These are phyloP conservation scores for Paramuricea clavata DNA, from an alignment of 92 coral and sea anemone genomes.

Conservation along the genomic window DNA sequence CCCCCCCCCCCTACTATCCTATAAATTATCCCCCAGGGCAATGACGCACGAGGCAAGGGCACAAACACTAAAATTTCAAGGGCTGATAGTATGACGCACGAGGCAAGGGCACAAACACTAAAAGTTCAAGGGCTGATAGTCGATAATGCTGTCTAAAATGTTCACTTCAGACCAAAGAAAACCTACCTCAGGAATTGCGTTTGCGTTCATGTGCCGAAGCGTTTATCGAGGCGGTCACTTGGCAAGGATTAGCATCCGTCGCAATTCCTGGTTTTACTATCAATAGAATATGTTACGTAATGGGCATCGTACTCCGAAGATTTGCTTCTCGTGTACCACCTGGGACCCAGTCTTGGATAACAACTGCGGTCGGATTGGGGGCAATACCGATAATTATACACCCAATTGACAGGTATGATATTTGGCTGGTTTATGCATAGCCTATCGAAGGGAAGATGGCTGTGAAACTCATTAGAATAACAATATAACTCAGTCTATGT, in stretches of 20 bases:
- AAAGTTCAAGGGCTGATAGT: no score
- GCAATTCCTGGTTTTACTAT: conserved; percentile 96
- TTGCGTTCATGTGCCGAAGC: conserved; percentile 81
- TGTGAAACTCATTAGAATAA: no score
- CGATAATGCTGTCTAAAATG: background rate
- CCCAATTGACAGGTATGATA: conserved; percentile 94
- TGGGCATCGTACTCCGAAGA: conserved; percentile 73
- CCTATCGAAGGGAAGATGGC: no score
- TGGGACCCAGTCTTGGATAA: conserved; percentile 84
- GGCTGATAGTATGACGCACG: no score
- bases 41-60: no score
- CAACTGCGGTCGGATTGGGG: conserved; percentile 82
- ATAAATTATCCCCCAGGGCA: no score
- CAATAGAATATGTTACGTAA: conserved; percentile 87
- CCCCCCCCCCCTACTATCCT: no score
- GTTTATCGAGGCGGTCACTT: conserved; percentile 85
- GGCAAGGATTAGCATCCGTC: conserved; percentile 99
- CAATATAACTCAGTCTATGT: no score
- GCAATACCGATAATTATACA: conserved; percentile 92
- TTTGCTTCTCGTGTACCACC: conserved; percentile 71
- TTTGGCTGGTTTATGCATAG: no score
- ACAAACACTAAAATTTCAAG: no score
- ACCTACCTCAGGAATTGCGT: conserved; percentile 63
- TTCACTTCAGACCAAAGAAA: conserved; percentile 63
- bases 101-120: no score